Conservation (phyloP, 2,888 invertebrate species). For the Cheilosia vernalis region DNA sequence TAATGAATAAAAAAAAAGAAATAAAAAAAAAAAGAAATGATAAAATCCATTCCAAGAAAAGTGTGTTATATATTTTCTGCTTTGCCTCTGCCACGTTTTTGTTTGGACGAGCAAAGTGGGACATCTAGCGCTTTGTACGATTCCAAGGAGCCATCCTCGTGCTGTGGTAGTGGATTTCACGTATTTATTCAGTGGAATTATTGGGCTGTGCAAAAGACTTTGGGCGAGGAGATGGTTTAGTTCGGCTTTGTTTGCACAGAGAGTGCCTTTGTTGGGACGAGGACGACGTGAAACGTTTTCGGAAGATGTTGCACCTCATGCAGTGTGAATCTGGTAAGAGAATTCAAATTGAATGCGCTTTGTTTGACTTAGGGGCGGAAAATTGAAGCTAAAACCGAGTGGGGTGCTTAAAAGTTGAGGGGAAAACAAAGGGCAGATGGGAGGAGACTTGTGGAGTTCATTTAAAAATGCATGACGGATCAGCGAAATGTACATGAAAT, state of each 20-base stretch:
- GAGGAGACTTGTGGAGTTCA: neutral
- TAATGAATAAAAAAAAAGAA: constrained; percentile 57
- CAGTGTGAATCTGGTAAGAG: neutral
- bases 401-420: neutral
- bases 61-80: constrained; percentile 19
- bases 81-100: constrained; percentile 9
- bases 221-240: constrained; percentile 11
- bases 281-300: neutral
- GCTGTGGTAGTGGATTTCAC: constrained; percentile 13
- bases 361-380: neutral
- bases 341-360: neutral
- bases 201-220: constrained; percentile 20
- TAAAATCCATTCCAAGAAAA: constrained; percentile 69
- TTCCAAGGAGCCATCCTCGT: constrained; percentile 15
- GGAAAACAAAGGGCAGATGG: neutral
- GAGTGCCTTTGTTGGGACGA: neutral
- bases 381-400: neutral
- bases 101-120: constrained; percentile 6
- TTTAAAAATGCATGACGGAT: too few species aligned
- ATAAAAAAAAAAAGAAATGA: constrained; percentile 13
- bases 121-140: constrained; percentile 15
- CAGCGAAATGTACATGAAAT: too few species aligned
- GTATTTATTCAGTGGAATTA: constrained; percentile 28
- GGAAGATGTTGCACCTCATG: neutral
- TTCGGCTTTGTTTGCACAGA: constrained; percentile 2